A percentile compares a stretch with the other conserved stretches of the same genome.
These are phyloP conservation scores for Parnassius smintheus DNA, from an alignment of 2,888 invertebrate species.

Conservation along the genomic window DNA sequence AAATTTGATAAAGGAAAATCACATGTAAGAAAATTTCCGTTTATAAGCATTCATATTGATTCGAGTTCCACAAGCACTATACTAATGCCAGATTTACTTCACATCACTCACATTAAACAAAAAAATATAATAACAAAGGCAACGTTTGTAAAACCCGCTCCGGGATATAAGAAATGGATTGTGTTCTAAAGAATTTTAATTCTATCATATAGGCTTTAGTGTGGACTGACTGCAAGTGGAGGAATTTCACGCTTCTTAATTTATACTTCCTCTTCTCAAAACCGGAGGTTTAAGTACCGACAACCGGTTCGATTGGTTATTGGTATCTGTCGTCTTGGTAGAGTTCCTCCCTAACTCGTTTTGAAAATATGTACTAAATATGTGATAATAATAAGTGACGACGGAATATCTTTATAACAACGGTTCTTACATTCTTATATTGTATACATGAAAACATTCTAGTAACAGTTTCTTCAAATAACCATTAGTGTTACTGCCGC, in stretches of 20 bases:
- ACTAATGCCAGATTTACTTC: constrained; percentile 7
- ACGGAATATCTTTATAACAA: too few relatives aligned
- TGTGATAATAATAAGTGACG: constrained; percentile 20
- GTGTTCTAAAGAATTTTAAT: constrained; percentile 60
- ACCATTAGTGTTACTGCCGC: too few relatives aligned
- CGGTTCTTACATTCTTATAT: too few relatives aligned
- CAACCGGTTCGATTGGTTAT: constrained; percentile 29
- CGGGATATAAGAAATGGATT: constrained; percentile 45
- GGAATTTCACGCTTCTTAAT: constrained; percentile 73
- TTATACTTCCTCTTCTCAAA: constrained; percentile 63
- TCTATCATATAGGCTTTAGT: constrained; percentile 55
- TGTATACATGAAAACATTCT: too few relatives aligned
- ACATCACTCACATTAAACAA: constrained; percentile 4
- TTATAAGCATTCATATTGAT: constrained; percentile 7
- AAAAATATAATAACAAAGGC: constrained; percentile 19
- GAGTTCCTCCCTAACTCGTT: constrained; percentile 19
- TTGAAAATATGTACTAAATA: constrained; percentile 8
- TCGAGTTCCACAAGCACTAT: constrained; percentile 6
- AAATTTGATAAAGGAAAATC: not conserved
- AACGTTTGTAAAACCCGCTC: constrained; percentile 26
- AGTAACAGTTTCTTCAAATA: too few relatives aligned
- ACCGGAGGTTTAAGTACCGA: constrained; percentile 12
- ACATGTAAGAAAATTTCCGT: not conserved
- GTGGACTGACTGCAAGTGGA: constrained; percentile 51
- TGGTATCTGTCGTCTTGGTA: constrained; percentile 16